Conservation (phyloP, 2,888 invertebrate genomes). For the Mythimna albipuncta region DNA sequence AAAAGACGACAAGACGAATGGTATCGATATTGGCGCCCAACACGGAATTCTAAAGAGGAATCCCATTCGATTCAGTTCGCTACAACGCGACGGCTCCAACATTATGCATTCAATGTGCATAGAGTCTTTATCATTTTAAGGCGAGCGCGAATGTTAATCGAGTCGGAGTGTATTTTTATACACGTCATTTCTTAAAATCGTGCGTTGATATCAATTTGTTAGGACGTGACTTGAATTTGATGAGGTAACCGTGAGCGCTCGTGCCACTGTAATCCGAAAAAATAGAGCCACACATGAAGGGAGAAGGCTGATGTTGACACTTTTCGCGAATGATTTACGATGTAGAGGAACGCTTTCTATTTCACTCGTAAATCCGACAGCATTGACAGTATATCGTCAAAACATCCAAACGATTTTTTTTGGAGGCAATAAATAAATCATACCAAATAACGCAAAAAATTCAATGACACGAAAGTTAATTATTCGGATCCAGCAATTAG, state of each 20-base stretch:
- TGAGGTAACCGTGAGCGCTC: conserved; percentile 67
- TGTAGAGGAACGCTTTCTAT: conserved; percentile 2
- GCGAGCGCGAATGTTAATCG: conserved; percentile 75
- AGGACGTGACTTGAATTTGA: conserved; percentile 79
- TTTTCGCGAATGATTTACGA: conserved; percentile 26
- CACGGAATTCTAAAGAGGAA: conserved; percentile 66
- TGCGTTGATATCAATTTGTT: conserved; percentile 83
- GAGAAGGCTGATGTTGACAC: conserved; percentile 31
- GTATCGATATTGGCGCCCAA: conserved; percentile 62
- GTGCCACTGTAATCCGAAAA: conserved; percentile 55
- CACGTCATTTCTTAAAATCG: conserved; percentile 84
- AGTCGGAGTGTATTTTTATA: conserved; percentile 79
- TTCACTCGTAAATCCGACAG: conserved; percentile 6
- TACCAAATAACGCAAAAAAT: background rate
- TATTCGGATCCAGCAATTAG: conserved; percentile 5
- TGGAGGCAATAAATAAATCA: conserved; percentile 1
- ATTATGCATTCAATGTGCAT: conserved; percentile 74
- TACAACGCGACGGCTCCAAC: conserved; percentile 47
- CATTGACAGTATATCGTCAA: background rate
- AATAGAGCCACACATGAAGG: conserved; percentile 36
- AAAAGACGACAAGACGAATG: conserved; percentile 52
- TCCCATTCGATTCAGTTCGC: conserved; percentile 61
- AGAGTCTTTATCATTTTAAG: conserved; percentile 76
- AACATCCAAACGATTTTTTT: background rate
- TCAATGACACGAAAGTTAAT: conserved; percentile 5